These are phyloP conservation scores for Euborellia annulipes DNA, from an alignment of 1,140 invertebrate genomes.

Conservation along the genomic window DNA sequence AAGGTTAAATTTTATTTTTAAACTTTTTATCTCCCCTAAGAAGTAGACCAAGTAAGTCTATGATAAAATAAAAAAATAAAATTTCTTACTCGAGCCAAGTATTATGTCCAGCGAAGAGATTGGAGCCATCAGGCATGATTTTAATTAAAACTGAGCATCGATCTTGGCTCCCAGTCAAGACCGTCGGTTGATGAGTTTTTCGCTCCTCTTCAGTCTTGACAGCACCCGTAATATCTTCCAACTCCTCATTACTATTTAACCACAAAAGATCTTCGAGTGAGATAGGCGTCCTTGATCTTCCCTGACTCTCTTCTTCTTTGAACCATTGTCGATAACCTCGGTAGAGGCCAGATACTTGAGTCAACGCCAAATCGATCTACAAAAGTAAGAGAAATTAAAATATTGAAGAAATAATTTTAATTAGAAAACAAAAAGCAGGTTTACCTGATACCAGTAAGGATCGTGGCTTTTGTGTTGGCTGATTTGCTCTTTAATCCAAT, in stretches of 20 bases:
- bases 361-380: too few relatives aligned
- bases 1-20: background rate
- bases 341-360: too few relatives aligned
- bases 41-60: background rate
- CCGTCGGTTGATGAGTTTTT: background rate
- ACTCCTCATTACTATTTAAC: slow-evolving; percentile 36
- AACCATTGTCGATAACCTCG: too few relatives aligned
- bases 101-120: slow-evolving; percentile 44
- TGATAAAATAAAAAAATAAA: background rate
- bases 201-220: slow-evolving; percentile 9
- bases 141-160: slow-evolving; percentile 48
- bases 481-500: too few relatives aligned
- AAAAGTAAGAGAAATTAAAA: too few relatives aligned
- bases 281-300: too few relatives aligned
- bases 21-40: background rate
- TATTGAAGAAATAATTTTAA: too few relatives aligned
- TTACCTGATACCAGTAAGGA: too few relatives aligned
- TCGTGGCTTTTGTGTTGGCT: too few relatives aligned
- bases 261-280: slow-evolving; percentile 13
- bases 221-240: slow-evolving; percentile 37
- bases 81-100: slow-evolving; percentile 38
- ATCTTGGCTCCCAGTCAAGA: too few relatives aligned
- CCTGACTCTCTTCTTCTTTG: too few relatives aligned
- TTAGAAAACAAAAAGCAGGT: too few relatives aligned
- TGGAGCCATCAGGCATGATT: slow-evolving; percentile 34